Base-by-base conservation (phyloP, 2,888 invertebrate species). In the Himalopsyche kuldschensis region DNA sequence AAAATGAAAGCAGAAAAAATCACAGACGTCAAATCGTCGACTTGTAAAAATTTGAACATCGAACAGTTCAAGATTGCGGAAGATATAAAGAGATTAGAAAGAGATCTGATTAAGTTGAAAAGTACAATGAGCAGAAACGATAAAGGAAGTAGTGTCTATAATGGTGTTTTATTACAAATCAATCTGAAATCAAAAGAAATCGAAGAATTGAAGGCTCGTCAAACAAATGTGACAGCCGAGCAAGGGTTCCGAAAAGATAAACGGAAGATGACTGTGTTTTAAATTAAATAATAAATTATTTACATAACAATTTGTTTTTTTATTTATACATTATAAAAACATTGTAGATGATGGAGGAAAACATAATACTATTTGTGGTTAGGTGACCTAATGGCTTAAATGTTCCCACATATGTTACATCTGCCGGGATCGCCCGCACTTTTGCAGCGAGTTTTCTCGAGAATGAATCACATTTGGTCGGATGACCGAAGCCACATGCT, bases 241-340 rank as follows among this genome's bases (percentile, higher is more conserved):
- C 95, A 96, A 88, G 93, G 91, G 87, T 91, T 93, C 76, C 92
- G 96, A 86, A 95, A 94, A 87, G 94, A 94, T 88, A 95, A 95
- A 89, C 94, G 94, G 87, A 96, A 96, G 90, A 91, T 96, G 90
- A 93, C 94, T 75, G 91, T 95, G 87, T 97, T 97, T 92, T 96
- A 92, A 91, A 83, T 82, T 78, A 63, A 79, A 86, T 30, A 69
- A 30, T 69, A 69, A 69, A 69, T 63, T 69, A 69, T 69, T 69
- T 69, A 20, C 3, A 55, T 6, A 24, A 55, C 24, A 55, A 41
- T 41, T 3, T 55, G 55, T 48, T 48, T 20, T 20, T 48, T 55
- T 55, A 55, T 55, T 55, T 55, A 20, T 55, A 55, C 24, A 55
- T 55, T 55, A 41, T 41, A 11, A 41, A 15, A 41, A 15, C 3